phyloP scores from a whole-genome alignment of 2,797 vertebrate genomes.

The Borostomias antarcticus region DNA sequence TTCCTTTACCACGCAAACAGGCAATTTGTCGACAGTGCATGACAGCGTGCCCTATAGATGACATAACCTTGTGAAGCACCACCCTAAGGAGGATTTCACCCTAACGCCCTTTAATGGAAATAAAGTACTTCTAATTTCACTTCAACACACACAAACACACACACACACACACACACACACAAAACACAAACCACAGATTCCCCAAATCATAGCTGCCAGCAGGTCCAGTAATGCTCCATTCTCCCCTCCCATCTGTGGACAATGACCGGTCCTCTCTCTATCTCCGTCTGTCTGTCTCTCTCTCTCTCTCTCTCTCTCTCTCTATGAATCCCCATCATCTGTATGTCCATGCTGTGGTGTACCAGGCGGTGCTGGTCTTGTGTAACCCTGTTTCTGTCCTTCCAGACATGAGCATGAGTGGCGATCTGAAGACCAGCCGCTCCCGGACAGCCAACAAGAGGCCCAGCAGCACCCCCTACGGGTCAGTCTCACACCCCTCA shows the following conservation, averaged over 20 bases:
- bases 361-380: slow-evolving; percentile 1
- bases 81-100: too few relatives aligned
- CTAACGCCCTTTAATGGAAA: too few relatives aligned
- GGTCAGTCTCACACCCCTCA: slow-evolving; percentile 76
- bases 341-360: slow-evolving; percentile 49
- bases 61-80: too few relatives aligned
- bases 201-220: slow-evolving; percentile 47
- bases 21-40: too few relatives aligned
- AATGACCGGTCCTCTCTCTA: too few relatives aligned
- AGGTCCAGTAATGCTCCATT: slow-evolving; percentile 72
- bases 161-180: slow-evolving; percentile 1
- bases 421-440: slow-evolving; percentile 79
- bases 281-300: too few relatives aligned
- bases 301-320: too few relatives aligned
- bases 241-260: slow-evolving; percentile 71
- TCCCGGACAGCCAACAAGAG: slow-evolving; percentile 77
- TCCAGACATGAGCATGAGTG: slow-evolving; percentile 82
- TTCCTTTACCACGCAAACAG: too few relatives aligned
- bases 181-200: not conserved
- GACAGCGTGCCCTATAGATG: too few relatives aligned
- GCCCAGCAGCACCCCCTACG: slow-evolving; percentile 72
- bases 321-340: too few relatives aligned
- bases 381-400: slow-evolving; percentile 34
- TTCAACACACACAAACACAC: not conserved
- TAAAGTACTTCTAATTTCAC: too few relatives aligned